Conservation (phyloP, 2,888 invertebrate species). For the Podotricha telesiphe region DNA sequence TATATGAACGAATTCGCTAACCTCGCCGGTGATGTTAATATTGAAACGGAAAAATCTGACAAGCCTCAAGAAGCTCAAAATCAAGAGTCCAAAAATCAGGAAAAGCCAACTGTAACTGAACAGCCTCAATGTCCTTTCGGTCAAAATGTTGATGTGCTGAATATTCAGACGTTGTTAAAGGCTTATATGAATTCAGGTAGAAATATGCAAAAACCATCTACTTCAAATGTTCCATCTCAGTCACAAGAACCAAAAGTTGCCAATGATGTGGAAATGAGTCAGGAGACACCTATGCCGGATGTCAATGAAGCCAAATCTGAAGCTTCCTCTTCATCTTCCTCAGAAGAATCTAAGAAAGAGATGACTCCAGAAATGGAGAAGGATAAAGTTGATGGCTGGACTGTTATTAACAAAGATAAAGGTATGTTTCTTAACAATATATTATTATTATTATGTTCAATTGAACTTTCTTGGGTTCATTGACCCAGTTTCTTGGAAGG, state of each 20-base stretch:
- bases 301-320: constrained; percentile 39
- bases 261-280: constrained; percentile 55
- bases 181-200: constrained; percentile 41
- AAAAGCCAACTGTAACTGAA: constrained; percentile 27
- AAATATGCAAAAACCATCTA: constrained; percentile 35
- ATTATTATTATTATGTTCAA: not conserved
- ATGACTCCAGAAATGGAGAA: constrained; percentile 44
- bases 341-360: constrained; percentile 39
- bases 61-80: constrained; percentile 1
- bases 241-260: constrained; percentile 17
- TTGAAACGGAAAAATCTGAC: constrained; percentile 47
- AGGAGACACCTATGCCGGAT: constrained; percentile 42
- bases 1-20: constrained; percentile 83
- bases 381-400: constrained; percentile 67
- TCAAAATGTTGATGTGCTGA: constrained; percentile 43
- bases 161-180: constrained; percentile 49
- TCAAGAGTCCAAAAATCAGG: constrained; percentile 39
- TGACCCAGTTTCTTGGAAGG: too few species aligned
- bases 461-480: too few species aligned
- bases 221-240: constrained; percentile 38
- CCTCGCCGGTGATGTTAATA: constrained; percentile 70
- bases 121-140: constrained; percentile 42
- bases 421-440: constrained; percentile 51
- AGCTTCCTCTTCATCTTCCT: constrained; percentile 20
- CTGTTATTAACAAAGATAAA: constrained; percentile 70